Evolutionary conservation across 92 coral and sea anemone genomes (phyloP), one percentile per base, ranked within the genome.

Genomic region (Galaxea fascicularis): DNA sequence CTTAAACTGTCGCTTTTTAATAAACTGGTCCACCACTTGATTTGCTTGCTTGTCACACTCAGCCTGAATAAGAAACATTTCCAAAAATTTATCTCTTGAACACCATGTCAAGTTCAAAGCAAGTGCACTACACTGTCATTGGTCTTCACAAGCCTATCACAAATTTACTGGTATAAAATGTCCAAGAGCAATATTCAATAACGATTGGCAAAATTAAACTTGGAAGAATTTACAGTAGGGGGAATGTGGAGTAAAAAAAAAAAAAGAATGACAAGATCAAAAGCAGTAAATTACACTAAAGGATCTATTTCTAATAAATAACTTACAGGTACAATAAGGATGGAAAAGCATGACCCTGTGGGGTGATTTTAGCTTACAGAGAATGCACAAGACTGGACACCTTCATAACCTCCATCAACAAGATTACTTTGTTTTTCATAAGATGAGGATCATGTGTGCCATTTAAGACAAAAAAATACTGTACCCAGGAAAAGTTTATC

Each of bases 31-130:
- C 47, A 94, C 91, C 44, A 97, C 83, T 80, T 93, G 94, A 64
- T 85, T 73, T 0, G 95, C 91, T 69, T 97, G 99, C 28, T 86
- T 95, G 89, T 97, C 99, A 75, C 99, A 97, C 64, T 97, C 98
- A 73, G 85, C 87, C 98, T 94, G 86, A 11, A 71, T 21, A 45
- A 18, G 0, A 28, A 9, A 60, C 41, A 22, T 22, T 65, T 13
- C 20, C 26, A 22, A 22, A 60, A 10, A 22, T 8, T 6, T 10
- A 49, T 15, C 17, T 15, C 54, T 49, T 15, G 15, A 49, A 49
- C 4, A 57, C 24, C 24, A 17, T 57, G 63, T 21, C 1, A 0
- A 14, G 1, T 15, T 57, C 21, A 57, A 20, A 57, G n/a, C n/a
- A 16, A 7, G 4, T 15, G 54, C n/a, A n/a, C n/a, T 49, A 49